These are phyloP conservation scores for Geotrypetes seraphini DNA, from an alignment of 2,797 vertebrate genomes.

Conservation along the genomic window DNA sequence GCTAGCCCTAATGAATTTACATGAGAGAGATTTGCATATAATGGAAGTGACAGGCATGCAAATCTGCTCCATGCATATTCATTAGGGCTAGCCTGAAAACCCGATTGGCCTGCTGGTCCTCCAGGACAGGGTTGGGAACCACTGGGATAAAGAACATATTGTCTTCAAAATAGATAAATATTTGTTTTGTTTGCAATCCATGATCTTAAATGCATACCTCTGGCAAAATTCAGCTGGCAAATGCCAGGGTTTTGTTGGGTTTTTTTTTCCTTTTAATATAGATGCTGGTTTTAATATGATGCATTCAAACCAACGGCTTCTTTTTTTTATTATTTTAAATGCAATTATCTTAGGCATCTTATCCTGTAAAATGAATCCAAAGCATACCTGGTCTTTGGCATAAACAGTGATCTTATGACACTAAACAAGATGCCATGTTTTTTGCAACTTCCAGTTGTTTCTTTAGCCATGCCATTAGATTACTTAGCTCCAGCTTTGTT, in stretches of 20 bases:
- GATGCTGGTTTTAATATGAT: not conserved
- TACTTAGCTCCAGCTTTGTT: slow-evolving; percentile 3
- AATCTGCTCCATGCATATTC: too few relatives aligned
- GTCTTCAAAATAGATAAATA: slow-evolving; percentile 26
- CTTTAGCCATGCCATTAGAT: slow-evolving; percentile 3
- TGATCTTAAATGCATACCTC: slow-evolving; percentile 26
- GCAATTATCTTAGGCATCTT: not conserved
- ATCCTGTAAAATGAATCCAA: not conserved
- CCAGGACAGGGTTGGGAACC: too few relatives aligned
- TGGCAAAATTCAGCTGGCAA: slow-evolving; percentile 6
- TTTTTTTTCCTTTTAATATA: slow-evolving; percentile 2
- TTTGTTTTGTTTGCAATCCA: slow-evolving; percentile 25
- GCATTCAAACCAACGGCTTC: too few relatives aligned
- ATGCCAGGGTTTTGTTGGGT: slow-evolving; percentile 1
- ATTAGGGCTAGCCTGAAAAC: too few relatives aligned
- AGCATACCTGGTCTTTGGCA: slow-evolving; percentile 12
- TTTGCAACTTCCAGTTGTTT: slow-evolving; percentile 1
- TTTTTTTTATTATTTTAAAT: slow-evolving; percentile 1
- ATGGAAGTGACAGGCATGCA: too few relatives aligned
- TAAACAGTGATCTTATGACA: slow-evolving; percentile 1
- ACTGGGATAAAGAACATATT: slow-evolving; percentile 21
- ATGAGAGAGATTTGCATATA: too few relatives aligned
- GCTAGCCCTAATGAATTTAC: too few relatives aligned
- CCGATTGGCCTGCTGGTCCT: too few relatives aligned
- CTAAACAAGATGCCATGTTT: not conserved